These are phyloP conservation scores for Coronaproctus castanopsis DNA, from an alignment of 2,888 invertebrate genomes.

Conservation along the genomic window DNA sequence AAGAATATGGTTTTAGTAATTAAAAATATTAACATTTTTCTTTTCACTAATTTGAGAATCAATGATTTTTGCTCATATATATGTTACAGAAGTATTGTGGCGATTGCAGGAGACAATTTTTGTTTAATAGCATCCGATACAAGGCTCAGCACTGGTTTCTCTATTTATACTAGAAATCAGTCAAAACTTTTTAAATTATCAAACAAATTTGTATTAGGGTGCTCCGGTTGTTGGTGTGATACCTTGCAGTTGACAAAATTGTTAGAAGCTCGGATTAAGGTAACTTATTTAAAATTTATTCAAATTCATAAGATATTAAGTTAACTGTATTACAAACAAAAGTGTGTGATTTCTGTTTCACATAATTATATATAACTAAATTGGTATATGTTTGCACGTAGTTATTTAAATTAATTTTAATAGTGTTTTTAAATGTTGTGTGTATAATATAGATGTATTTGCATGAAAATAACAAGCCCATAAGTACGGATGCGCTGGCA, in stretches of 20 bases:
- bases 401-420: too few species aligned
- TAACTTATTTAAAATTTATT: conserved; percentile 24
- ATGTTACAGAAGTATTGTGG: conserved; percentile 64
- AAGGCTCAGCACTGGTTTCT: conserved; percentile 73
- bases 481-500: conserved; percentile 79
- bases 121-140: conserved; percentile 90
- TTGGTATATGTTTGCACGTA: too few species aligned
- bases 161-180: conserved; percentile 72
- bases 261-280: conserved; percentile 66
- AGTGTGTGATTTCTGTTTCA: too few species aligned
- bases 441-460: conserved; percentile 85
- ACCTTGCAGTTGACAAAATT: conserved; percentile 72
- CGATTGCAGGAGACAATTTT: conserved; percentile 88
- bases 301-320: not conserved
- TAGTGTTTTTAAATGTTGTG: too few species aligned
- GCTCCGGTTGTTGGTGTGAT: conserved; percentile 95
- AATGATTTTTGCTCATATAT: not conserved
- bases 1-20: too few species aligned
- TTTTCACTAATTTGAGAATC: too few species aligned
- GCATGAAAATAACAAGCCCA: conserved; percentile 79
- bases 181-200: conserved; percentile 71
- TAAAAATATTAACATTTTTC: too few species aligned
- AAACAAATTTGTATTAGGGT: conserved; percentile 68
- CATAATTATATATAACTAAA: too few species aligned
- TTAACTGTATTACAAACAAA: too few species aligned